phyloP scores from a whole-genome alignment of 2,113 vertebrate species.

The Aplodontia rufa region DNA sequence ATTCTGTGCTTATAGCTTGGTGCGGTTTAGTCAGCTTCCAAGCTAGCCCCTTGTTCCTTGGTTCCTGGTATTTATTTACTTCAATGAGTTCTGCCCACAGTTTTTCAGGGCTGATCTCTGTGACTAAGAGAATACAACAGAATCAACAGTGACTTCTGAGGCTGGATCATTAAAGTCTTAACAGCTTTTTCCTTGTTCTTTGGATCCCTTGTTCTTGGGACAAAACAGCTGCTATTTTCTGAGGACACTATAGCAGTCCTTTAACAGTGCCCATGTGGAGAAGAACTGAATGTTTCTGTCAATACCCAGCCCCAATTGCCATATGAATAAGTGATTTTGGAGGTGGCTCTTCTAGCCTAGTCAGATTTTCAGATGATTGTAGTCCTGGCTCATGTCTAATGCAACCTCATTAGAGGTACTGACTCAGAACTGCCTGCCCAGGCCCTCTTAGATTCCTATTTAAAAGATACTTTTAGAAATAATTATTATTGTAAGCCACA shows the following conservation, averaged over 20 bases:
- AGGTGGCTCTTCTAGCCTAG: background rate
- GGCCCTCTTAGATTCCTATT: background rate
- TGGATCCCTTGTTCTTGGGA: background rate
- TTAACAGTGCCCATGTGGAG: background rate
- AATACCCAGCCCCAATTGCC: background rate
- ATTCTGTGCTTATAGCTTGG: background rate
- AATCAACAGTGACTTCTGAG: constrained; percentile 35
- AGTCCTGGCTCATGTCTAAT: background rate
- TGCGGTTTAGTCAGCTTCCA: background rate
- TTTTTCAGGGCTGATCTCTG: background rate
- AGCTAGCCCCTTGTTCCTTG: background rate
- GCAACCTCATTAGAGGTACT: background rate
- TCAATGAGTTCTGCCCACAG: background rate
- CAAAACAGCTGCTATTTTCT: background rate
- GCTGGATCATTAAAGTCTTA: background rate
- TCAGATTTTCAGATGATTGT: background rate
- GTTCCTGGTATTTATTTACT: background rate
- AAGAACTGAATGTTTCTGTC: background rate
- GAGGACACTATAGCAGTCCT: background rate
- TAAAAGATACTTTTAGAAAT: background rate
- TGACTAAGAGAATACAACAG: background rate
- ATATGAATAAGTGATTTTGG: background rate
- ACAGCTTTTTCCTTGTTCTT: background rate
- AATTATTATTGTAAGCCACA: background rate
- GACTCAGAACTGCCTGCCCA: background rate